These are phyloP conservation scores for Drosophila silvestris DNA, from an alignment of 2,888 invertebrate genomes.

Conservation along the genomic window DNA sequence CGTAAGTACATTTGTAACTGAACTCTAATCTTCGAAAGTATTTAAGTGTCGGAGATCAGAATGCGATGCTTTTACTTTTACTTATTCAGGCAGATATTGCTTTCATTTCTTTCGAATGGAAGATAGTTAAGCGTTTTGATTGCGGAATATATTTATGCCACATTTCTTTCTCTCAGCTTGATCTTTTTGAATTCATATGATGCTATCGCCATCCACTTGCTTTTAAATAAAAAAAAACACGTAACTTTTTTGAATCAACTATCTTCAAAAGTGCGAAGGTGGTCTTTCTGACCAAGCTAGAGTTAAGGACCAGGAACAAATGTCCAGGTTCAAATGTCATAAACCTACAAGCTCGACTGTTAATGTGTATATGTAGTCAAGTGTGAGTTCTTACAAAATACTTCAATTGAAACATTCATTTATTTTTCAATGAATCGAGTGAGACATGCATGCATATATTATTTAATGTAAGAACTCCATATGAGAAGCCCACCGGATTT, in stretches of 20 bases:
- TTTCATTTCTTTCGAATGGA: not conserved
- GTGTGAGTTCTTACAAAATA: slow-evolving; percentile 30
- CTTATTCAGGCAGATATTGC: not conserved
- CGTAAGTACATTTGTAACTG: not conserved
- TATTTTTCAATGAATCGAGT: slow-evolving; percentile 68
- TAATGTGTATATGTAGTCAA: not conserved
- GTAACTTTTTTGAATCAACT: not conserved
- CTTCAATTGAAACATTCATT: slow-evolving; percentile 67
- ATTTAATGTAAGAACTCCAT: slow-evolving; percentile 41
- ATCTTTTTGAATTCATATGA: not conserved
- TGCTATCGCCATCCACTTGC: not conserved
- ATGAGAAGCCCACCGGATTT: slow-evolving; percentile 18
- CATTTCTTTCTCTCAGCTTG: not conserved
- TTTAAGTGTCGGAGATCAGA: not conserved
- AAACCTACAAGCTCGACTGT: slow-evolving; percentile 3
- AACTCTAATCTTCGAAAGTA: not conserved
- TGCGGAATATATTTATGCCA: not conserved
- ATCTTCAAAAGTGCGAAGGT: not conserved
- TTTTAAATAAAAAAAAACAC: not conserved
- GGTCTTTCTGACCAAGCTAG: not conserved
- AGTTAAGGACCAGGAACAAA: not conserved
- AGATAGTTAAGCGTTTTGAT: not conserved
- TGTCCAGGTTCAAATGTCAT: not conserved
- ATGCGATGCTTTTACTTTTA: not conserved
- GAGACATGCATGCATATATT: slow-evolving; percentile 53